These are phyloP conservation scores for Lateolabrax maculatus DNA, from an alignment of 2,797 vertebrate genomes.

Conservation along the genomic window DNA sequence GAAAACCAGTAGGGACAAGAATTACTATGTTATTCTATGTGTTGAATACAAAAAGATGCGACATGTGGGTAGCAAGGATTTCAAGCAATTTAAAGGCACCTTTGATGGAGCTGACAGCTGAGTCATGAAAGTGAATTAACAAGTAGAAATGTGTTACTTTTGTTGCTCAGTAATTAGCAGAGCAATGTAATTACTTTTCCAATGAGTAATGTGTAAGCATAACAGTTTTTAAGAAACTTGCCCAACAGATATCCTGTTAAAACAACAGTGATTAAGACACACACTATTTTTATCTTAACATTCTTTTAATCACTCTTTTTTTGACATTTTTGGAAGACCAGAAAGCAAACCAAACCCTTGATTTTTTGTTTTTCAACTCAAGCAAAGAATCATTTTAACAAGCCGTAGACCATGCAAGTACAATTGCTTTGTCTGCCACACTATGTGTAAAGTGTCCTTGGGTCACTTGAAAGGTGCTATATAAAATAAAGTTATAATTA, in stretches of 20 bases:
- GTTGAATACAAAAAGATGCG: background rate
- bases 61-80: background rate
- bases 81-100: background rate
- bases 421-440: no score
- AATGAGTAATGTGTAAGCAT: no score
- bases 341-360: background rate
- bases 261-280: constrained; percentile 4
- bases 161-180: background rate
- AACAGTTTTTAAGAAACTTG: background rate
- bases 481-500: no score
- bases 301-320: constrained; percentile 52
- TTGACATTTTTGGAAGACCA: constrained; percentile 20
- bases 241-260: background rate
- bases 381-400: background rate
- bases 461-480: no score
- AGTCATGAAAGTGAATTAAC: background rate
- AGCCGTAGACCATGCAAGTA: background rate
- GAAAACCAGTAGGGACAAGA: background rate
- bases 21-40: no score
- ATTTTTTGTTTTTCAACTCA: background rate
- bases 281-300: constrained; percentile 2
- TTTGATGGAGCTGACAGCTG: no score
- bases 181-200: background rate
- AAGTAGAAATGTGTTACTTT: no score
- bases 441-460: no score